A percentile compares a stretch with the other conserved stretches of the same genome.
phyloP scores from a whole-genome alignment of 2,113 vertebrate species.

The Ammospiza nelsoni region DNA sequence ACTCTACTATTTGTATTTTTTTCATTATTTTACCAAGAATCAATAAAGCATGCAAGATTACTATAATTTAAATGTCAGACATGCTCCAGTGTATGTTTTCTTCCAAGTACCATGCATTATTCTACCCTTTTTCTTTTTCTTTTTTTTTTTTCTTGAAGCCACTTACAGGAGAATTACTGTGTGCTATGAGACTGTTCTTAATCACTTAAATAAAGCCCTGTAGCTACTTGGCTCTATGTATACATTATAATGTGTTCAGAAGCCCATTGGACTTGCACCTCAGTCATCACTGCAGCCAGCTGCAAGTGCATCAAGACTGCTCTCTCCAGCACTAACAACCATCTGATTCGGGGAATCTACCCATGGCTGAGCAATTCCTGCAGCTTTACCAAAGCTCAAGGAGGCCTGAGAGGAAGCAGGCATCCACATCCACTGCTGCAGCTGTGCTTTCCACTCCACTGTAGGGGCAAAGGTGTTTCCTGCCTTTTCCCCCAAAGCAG shows the following conservation, averaged over 20 bases:
- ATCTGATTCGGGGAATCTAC: background rate
- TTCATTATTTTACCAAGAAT: background rate
- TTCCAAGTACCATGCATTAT: background rate
- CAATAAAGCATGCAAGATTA: background rate
- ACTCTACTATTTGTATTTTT: background rate
- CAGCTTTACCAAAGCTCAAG: background rate
- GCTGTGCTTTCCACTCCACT: background rate
- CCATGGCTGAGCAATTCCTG: background rate
- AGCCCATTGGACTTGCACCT: background rate
- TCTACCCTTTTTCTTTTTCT: background rate
- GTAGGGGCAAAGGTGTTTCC: background rate
- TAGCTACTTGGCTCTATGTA: background rate
- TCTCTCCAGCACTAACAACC: background rate
- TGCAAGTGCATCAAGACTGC: background rate
- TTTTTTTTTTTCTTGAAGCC: background rate
- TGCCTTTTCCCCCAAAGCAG: background rate
- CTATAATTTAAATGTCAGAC: background rate
- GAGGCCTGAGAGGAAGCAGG: background rate
- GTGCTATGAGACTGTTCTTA: background rate
- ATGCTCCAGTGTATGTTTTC: background rate
- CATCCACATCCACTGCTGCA: background rate
- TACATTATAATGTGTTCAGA: background rate
- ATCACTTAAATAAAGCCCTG: background rate
- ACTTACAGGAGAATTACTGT: background rate
- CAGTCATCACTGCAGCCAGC: background rate